Percentiles rank a stretch among this genome's conserved stretches.
phyloP scores from a whole-genome alignment of 1,140 invertebrate genomes.

The Mercenaria mercenaria region DNA sequence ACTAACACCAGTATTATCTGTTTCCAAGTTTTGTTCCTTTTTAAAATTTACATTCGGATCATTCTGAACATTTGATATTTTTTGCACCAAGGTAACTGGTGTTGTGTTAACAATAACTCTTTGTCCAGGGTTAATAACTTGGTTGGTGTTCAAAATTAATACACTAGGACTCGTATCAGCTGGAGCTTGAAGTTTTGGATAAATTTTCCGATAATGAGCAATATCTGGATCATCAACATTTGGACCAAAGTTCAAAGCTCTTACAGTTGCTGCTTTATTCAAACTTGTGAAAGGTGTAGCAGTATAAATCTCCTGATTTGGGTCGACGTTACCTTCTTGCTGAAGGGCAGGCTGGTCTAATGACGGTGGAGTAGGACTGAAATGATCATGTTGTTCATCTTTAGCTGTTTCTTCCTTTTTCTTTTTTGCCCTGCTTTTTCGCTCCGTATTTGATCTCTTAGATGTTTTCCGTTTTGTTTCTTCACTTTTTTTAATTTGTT shows the following conservation, averaged over 20 bases:
- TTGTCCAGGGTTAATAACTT: not conserved
- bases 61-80: not conserved
- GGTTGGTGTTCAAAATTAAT: not conserved
- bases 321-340: not conserved
- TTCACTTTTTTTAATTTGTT: not conserved
- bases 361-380: not conserved
- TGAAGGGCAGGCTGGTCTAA: not conserved
- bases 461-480: not conserved
- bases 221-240: not conserved
- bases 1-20: no score
- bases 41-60: no score
- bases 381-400: not conserved
- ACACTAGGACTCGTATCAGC: not conserved
- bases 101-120: not conserved
- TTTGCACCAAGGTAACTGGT: not conserved
- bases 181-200: not conserved
- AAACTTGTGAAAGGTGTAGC: not conserved
- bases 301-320: not conserved
- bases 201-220: constrained; percentile 22
- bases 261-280: constrained; percentile 11
- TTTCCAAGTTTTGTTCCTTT: no score
- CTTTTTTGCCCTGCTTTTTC: not conserved
- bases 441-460: not conserved
- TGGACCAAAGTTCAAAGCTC: constrained; percentile 51
- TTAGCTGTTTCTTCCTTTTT: not conserved